phyloP scores from a whole-genome alignment of 2,888 invertebrate genomes.

The Dasysyrphus tricinctus region DNA sequence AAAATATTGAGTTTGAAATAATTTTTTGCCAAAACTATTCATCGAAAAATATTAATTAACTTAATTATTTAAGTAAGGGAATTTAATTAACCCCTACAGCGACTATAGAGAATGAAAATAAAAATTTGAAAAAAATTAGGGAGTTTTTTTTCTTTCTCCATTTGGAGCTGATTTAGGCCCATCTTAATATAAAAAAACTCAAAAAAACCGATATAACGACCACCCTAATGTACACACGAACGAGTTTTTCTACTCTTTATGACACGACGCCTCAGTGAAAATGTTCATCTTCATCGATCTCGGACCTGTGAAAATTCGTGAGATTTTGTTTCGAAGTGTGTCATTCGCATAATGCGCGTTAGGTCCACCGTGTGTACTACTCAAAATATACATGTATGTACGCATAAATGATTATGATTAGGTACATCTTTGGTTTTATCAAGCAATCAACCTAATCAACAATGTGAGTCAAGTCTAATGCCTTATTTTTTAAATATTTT shows the following conservation, averaged over 20 bases:
- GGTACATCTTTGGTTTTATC: neutral
- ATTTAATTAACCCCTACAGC: too few relatives aligned
- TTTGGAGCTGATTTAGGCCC: too few relatives aligned
- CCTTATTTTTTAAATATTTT: conserved; percentile 30
- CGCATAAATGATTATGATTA: neutral
- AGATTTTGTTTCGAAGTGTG: conserved; percentile 40
- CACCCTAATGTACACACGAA: too few relatives aligned
- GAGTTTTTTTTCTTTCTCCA: too few relatives aligned
- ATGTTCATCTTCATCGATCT: conserved; percentile 15
- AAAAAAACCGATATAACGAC: too few relatives aligned
- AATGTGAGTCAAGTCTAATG: conserved; percentile 17
- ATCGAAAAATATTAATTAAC: too few relatives aligned
- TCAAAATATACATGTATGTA: neutral
- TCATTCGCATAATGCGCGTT: conserved; percentile 16
- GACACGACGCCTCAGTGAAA: neutral
- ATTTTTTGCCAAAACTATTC: too few relatives aligned
- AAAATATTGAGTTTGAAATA: too few relatives aligned
- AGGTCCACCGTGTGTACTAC: neutral
- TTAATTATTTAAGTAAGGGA: too few relatives aligned
- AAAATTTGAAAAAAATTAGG: too few relatives aligned
- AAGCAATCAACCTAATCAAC: conserved; percentile 6
- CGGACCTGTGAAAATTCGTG: conserved; percentile 33
- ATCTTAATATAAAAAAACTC: too few relatives aligned
- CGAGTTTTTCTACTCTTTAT: conserved; percentile 8
- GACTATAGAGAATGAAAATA: too few relatives aligned